Evolutionary conservation across 2,797 vertebrate genomes (phyloP), one percentile per base, ranked within the genome.

Genomic region (Nannoperca obscura): DNA sequence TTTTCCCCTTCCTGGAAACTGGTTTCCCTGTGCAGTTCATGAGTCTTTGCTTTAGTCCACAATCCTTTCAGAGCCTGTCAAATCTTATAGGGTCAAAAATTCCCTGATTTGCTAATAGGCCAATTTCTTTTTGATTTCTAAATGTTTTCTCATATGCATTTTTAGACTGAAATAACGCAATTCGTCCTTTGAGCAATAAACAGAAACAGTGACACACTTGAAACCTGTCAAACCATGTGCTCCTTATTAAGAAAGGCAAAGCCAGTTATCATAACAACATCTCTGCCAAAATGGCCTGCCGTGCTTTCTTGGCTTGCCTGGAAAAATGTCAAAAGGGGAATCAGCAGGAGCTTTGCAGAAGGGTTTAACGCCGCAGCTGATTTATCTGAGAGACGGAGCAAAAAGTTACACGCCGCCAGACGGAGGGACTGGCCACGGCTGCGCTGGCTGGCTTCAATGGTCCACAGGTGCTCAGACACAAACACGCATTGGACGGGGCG

Each of bases 371-470:
- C 63, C 65, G 66, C 20, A 61, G 46, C 20, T 73, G 83, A 85
- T 90, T 91, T 84, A 90, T 86, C 72, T 84, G 52, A 74, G 59
- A 78, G 55, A 81, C 53, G 3, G 38, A 70, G 77, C 70, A 86
- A 36, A 42, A 46, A 67, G 76, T 27, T 64, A 54, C 79, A 78
- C 54, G n/a, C 38, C 20, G 67, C 62, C 82, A 86, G 74, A 83
- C 50, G 32, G 82, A 67, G 61, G 72, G 85, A 72, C 77, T 80
- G 81, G 42, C 84, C 72, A 20, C 57, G 50, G 52, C 68, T 55
- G 52, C 27, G 27, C 46, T 22, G 49, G 66, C 77, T 58, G 59
- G 30, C 40, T 77, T 86, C 81, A 86, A 91, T 82, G 77, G 47
- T 86, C 77, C 76, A 80, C 80, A 90, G 85, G 83, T 85, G 82